Conservation (phyloP, 2,888 invertebrate genomes). For the Rosalia funebris region DNA sequence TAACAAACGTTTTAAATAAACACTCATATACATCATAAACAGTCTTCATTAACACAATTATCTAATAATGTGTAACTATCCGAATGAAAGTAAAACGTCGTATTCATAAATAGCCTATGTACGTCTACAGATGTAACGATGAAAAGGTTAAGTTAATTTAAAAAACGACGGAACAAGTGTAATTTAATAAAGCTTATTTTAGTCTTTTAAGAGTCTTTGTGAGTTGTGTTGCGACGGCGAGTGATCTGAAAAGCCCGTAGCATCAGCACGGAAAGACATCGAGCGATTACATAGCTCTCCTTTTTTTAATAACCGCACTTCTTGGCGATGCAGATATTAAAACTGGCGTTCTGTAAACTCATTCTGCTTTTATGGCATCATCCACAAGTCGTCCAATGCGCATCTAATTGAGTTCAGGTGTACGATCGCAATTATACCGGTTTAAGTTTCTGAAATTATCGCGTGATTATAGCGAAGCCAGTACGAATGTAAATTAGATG, state of each 20-base stretch:
- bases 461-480: constrained; percentile 49
- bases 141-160: constrained; percentile 1
- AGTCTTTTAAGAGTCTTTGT: constrained; percentile 28
- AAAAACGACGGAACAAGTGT: constrained; percentile 25
- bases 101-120: background rate
- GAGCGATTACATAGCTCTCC: constrained; percentile 19
- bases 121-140: background rate
- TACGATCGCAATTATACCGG: constrained; percentile 55
- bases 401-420: constrained; percentile 55
- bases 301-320: constrained; percentile 44
- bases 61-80: constrained; percentile 31
- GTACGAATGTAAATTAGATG: constrained; percentile 53
- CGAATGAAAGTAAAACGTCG: background rate
- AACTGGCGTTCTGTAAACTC: constrained; percentile 47
- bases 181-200: constrained; percentile 34
- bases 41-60: constrained; percentile 12
- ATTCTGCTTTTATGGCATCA: constrained; percentile 46
- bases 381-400: constrained; percentile 39
- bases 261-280: constrained; percentile 2
- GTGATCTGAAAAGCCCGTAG: constrained; percentile 4
- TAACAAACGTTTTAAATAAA: constrained; percentile 55
- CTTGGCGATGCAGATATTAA: constrained; percentile 45
- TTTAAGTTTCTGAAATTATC: constrained; percentile 53
- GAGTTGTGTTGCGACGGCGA: constrained; percentile 10
- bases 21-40: constrained; percentile 40